Conservation (phyloP, 2,797 vertebrate species). For the Microctenopoma steveboyesi region DNA sequence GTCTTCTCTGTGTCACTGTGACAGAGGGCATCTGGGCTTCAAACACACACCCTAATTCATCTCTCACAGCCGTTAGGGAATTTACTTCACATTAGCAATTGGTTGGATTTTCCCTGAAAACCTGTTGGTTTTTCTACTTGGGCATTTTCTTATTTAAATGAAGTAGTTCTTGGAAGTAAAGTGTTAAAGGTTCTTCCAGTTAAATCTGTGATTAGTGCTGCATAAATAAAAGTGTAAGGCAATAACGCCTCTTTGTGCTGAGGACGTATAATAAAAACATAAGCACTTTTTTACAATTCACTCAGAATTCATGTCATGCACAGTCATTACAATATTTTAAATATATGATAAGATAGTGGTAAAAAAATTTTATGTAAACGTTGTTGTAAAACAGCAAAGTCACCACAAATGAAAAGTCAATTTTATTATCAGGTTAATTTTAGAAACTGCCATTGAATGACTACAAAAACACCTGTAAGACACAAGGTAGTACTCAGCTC, state of each 20-base stretch:
- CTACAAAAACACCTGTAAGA: constrained; percentile 21
- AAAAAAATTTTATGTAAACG: not conserved
- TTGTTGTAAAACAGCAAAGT: not conserved
- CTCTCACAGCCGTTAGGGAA: constrained; percentile 1
- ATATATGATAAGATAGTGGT: not conserved
- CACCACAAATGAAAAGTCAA: not conserved
- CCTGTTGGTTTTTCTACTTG: not conserved
- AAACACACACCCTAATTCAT: not conserved
- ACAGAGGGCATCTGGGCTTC: constrained; percentile 18
- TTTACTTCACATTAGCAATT: not conserved
- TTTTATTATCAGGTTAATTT: too few species aligned
- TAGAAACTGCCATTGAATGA: not conserved
- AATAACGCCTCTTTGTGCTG: not conserved
- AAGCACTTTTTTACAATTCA: not conserved
- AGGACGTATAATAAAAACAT: not conserved
- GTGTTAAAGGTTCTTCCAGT: not conserved
- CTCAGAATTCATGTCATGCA: not conserved
- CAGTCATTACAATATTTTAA: not conserved
- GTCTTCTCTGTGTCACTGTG: constrained; percentile 21
- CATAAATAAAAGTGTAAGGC: not conserved
- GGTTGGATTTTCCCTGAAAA: constrained; percentile 8
- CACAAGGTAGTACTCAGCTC: not conserved
- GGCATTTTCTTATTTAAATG: not conserved
- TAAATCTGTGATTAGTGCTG: not conserved
- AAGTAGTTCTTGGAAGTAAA: not conserved